Percentiles rank a stretch among this genome's conserved stretches.
These are phyloP conservation scores for Maccullochella peelii DNA, from an alignment of 2,113 vertebrate genomes.

Conservation along the genomic window DNA sequence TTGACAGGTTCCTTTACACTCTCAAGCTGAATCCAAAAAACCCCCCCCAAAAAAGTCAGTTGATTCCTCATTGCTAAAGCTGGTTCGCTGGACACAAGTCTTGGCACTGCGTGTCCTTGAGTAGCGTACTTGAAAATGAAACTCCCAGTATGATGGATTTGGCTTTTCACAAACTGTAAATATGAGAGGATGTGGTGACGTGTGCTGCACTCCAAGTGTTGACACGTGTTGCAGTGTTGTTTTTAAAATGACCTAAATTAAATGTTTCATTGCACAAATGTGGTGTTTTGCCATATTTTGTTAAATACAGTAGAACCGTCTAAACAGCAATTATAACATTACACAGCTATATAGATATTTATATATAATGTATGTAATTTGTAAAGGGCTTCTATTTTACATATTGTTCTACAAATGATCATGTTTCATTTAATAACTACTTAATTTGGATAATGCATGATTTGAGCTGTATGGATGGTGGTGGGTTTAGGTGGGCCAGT, in stretches of 20 bases:
- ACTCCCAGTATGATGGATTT: not conserved
- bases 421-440: not conserved
- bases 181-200: conserved; percentile 7
- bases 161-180: not conserved
- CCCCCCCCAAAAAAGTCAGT: not conserved
- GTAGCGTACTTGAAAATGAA: not conserved
- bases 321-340: not conserved
- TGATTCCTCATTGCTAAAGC: not conserved
- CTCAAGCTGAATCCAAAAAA: not conserved
- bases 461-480: not conserved
- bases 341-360: not conserved
- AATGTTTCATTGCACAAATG: not conserved
- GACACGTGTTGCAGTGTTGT: too few relatives aligned
- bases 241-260: too few relatives aligned
- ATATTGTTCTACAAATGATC: not conserved
- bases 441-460: too few relatives aligned
- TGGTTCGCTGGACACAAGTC: not conserved
- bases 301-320: not conserved
- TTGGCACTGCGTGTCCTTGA: conserved; percentile 10
- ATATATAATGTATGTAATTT: too few relatives aligned
- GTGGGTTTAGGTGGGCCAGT: not conserved
- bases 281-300: not conserved
- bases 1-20: not conserved
- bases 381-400: not conserved
- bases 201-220: not conserved